Evolutionary conservation across 2,113 vertebrate species (phyloP).

Genomic region (Callocephalon fimbriatum): DNA sequence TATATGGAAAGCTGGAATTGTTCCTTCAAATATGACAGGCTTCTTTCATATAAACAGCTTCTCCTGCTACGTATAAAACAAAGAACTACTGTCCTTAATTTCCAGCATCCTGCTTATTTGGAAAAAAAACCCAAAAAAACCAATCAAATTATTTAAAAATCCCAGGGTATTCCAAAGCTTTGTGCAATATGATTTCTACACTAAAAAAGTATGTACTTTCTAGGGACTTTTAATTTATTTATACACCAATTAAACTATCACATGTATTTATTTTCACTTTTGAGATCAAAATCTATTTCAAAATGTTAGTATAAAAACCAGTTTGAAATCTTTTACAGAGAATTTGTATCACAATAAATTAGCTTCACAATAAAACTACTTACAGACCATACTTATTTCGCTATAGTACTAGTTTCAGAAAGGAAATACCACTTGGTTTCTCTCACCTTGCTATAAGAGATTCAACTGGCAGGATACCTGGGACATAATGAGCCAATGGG

Average conservation of each 20-base stretch:
- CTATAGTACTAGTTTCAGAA: background rate
- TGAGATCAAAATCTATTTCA: background rate
- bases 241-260: background rate
- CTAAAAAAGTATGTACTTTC: background rate
- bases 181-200: background rate
- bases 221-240: background rate
- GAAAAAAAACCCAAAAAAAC: background rate
- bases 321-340: background rate
- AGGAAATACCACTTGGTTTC: background rate
- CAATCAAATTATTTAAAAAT: background rate
- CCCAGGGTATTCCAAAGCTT: background rate
- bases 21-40: background rate
- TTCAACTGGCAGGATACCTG: constrained; percentile 90
- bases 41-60: background rate
- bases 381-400: background rate
- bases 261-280: background rate
- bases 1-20: background rate
- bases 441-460: constrained; percentile 90
- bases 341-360: background rate
- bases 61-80: background rate
- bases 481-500: constrained; percentile 91
- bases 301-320: background rate
- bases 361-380: background rate
- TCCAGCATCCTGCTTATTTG: background rate
- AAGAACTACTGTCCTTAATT: background rate